Conservation (phyloP, 2,888 invertebrate species). For the Horisme vitalbata region DNA sequence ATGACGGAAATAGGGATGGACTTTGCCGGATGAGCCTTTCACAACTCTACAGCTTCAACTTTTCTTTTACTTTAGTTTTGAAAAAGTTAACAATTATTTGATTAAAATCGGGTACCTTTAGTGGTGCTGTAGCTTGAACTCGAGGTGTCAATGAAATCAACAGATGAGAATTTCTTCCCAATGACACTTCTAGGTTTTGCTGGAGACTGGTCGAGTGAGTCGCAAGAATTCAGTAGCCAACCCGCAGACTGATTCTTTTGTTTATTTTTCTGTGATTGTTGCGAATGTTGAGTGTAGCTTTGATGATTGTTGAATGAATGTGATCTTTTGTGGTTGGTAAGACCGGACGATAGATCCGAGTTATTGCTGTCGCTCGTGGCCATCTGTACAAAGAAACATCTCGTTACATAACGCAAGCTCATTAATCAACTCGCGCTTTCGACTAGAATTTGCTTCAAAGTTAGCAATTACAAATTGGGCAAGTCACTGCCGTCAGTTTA, state of each 20-base stretch:
- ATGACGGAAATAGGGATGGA: no score
- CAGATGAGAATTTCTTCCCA: conserved; percentile 83
- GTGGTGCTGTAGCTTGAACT: conserved; percentile 75
- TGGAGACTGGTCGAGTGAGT: conserved; percentile 75
- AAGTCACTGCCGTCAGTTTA: conserved; percentile 38
- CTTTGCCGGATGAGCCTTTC: no score
- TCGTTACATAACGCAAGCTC: conserved; percentile 31
- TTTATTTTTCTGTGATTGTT: conserved; percentile 83
- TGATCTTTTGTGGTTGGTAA: conserved; percentile 86
- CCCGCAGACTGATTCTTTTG: conserved; percentile 83
- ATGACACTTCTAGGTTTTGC: conserved; percentile 75
- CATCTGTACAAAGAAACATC: conserved; percentile 76
- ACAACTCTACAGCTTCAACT: no score
- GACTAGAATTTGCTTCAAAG: conserved; percentile 33
- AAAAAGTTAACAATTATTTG: neutral
- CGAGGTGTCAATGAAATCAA: conserved; percentile 79
- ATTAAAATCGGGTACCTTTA: conserved; percentile 14
- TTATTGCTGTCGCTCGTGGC: conserved; percentile 84
- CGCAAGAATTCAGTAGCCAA: conserved; percentile 78
- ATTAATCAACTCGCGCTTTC: conserved; percentile 32
- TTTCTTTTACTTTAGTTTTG: no score
- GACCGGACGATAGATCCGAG: conserved; percentile 73
- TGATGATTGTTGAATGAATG: conserved; percentile 88
- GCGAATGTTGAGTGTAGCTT: conserved; percentile 85
- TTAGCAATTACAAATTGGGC: conserved; percentile 34